Evolutionary conservation across 2,113 vertebrate species (phyloP).

Genomic region (Clinocottus analis): DNA sequence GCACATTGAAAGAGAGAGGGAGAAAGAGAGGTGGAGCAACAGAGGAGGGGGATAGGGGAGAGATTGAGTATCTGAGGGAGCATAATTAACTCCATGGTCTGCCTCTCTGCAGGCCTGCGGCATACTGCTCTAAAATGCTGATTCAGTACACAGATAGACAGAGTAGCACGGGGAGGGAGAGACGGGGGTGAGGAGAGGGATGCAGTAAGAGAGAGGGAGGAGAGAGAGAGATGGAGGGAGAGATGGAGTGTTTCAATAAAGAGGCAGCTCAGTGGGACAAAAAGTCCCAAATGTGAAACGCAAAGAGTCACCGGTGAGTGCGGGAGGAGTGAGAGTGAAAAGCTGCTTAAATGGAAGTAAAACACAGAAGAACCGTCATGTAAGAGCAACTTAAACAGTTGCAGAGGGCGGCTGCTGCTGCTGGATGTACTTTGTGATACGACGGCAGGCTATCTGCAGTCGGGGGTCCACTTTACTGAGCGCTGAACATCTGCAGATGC

Average conservation of each 20-base stretch:
- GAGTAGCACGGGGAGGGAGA: slow-evolving; percentile 38
- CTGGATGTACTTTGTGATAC: not conserved
- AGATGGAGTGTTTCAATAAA: slow-evolving; percentile 20
- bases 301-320: not conserved
- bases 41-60: slow-evolving; percentile 40
- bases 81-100: slow-evolving; percentile 76
- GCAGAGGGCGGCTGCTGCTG: not conserved
- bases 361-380: not conserved
- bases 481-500: slow-evolving; percentile 41
- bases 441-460: slow-evolving; percentile 35
- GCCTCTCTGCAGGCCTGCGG: slow-evolving; percentile 78
- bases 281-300: slow-evolving; percentile 8
- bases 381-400: not conserved
- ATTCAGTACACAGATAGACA: slow-evolving; percentile 77
- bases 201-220: slow-evolving; percentile 40
- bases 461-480: slow-evolving; percentile 35
- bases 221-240: not conserved
- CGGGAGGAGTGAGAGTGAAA: not conserved
- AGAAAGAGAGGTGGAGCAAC: slow-evolving; percentile 31
- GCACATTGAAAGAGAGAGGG: not conserved
- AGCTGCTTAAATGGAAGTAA: not conserved
- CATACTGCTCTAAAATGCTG: slow-evolving; percentile 77
- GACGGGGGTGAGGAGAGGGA: slow-evolving; percentile 45
- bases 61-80: slow-evolving; percentile 64
- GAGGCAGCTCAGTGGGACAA: slow-evolving; percentile 21